Percentiles rank a stretch among this genome's conserved stretches.
phyloP scores from a whole-genome alignment of 2,888 invertebrate species.

The Thera obeliscata region DNA sequence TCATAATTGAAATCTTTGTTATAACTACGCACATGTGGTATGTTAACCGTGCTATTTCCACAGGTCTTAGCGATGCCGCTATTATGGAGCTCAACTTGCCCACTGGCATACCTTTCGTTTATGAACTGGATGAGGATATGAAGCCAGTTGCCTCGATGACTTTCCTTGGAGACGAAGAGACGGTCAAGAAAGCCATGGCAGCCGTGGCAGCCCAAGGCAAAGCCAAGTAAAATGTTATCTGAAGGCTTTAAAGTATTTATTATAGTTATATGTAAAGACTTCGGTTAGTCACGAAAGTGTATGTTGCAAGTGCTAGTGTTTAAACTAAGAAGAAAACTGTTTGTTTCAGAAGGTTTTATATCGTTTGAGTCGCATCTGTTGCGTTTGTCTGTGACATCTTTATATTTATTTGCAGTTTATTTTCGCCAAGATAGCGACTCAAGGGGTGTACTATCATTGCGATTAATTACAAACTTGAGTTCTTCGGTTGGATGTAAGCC shows the following conservation, averaged over 20 bases:
- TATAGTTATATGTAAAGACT: slow-evolving; percentile 7
- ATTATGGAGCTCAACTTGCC: slow-evolving; percentile 91
- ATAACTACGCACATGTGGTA: background rate
- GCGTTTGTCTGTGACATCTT: too few relatives aligned
- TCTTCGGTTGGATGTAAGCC: slow-evolving; percentile 37
- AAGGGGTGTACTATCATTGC: too few relatives aligned
- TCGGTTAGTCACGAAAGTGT: slow-evolving; percentile 3
- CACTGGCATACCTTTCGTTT: slow-evolving; percentile 92
- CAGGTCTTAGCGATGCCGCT: slow-evolving; percentile 88
- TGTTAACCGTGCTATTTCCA: background rate
- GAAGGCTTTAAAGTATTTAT: slow-evolving; percentile 29
- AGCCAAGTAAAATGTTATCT: slow-evolving; percentile 81
- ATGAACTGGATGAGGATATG: slow-evolving; percentile 88
- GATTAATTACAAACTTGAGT: background rate
- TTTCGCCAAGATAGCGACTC: too few relatives aligned
- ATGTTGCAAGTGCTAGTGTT: slow-evolving; percentile 5
- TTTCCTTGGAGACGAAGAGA: slow-evolving; percentile 91
- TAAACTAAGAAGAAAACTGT: too few relatives aligned
- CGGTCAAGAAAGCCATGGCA: slow-evolving; percentile 90
- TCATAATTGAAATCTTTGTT: background rate
- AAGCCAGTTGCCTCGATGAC: slow-evolving; percentile 88
- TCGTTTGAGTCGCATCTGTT: too few relatives aligned
- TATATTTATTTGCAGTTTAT: too few relatives aligned
- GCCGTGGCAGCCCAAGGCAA: slow-evolving; percentile 92
- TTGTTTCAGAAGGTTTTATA: too few relatives aligned